Evolutionary conservation across 2,797 vertebrate genomes (phyloP).

Genomic region (Perodicticus potto): DNA sequence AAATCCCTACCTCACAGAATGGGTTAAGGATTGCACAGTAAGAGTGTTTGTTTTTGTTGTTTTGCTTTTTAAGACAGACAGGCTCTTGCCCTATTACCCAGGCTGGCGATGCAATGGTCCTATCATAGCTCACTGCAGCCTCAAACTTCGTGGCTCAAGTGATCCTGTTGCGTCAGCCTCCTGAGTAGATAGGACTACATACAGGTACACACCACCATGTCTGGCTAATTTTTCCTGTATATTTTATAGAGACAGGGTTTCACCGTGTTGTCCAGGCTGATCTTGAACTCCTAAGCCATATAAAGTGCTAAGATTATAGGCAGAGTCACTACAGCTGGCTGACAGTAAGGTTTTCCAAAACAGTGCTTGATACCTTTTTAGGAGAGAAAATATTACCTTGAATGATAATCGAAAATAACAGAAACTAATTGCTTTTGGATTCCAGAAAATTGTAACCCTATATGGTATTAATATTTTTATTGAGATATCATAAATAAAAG

Average conservation of each 20-base stretch:
- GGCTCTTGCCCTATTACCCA: too few species aligned
- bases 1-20: not conserved
- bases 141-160: not conserved
- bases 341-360: not conserved
- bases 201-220: not conserved
- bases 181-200: not conserved
- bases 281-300: not conserved
- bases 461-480: not conserved
- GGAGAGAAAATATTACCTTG: not conserved
- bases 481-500: conserved; percentile 29
- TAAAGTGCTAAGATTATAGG: not conserved
- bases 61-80: too few species aligned
- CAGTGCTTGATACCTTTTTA: not conserved
- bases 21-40: not conserved
- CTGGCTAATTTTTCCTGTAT: too few species aligned
- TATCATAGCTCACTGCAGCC: not conserved
- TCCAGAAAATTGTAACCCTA: conserved; percentile 19
- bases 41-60: not conserved
- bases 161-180: not conserved
- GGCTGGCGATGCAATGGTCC: too few species aligned
- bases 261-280: not conserved
- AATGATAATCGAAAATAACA: conserved; percentile 42
- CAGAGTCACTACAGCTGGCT: not conserved
- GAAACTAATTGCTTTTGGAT: not conserved
- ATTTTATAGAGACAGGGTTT: too few species aligned